Conservation (phyloP, 2,113 vertebrate species). For the Brachyistius frenatus region DNA sequence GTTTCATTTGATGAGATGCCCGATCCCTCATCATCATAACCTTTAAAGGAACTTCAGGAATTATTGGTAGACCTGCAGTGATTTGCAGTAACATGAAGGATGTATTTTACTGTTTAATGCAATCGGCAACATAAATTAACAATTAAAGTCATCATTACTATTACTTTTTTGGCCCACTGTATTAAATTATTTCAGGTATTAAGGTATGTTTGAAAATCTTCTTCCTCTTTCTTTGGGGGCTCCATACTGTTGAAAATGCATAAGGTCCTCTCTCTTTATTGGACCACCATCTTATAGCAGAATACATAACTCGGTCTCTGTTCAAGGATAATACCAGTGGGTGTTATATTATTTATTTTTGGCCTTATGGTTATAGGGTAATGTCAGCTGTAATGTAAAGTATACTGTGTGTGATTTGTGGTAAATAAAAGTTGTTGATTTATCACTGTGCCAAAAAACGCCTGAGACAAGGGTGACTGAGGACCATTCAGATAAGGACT, state of each 20-base stretch:
- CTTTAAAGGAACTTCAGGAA: not conserved
- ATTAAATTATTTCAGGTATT: not conserved
- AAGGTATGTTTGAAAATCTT: conserved; percentile 1
- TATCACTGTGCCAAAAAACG: conserved; percentile 40
- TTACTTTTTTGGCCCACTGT: not conserved
- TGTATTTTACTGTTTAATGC: conserved; percentile 5
- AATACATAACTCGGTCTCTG: conserved; percentile 7
- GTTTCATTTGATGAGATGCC: not conserved
- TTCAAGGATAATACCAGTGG: conserved; percentile 12
- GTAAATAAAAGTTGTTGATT: conserved; percentile 41
- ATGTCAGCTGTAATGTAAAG: conserved; percentile 28
- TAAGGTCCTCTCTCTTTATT: conserved; percentile 19
- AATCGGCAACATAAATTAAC: not conserved
- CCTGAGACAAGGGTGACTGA: conserved; percentile 15
- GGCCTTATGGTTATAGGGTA: not conserved
- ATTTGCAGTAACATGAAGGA: not conserved
- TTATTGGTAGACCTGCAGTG: not conserved
- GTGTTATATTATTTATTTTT: not conserved
- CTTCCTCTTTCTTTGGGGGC: not conserved
- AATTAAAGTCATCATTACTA: not conserved
- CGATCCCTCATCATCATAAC: not conserved
- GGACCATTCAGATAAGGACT: not conserved
- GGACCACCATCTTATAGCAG: conserved; percentile 63
- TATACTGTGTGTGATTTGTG: conserved; percentile 45
- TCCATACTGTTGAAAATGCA: not conserved